Evolutionary conservation across 2,888 invertebrate species (phyloP).

Genomic region (Dolomedes plantarius): DNA sequence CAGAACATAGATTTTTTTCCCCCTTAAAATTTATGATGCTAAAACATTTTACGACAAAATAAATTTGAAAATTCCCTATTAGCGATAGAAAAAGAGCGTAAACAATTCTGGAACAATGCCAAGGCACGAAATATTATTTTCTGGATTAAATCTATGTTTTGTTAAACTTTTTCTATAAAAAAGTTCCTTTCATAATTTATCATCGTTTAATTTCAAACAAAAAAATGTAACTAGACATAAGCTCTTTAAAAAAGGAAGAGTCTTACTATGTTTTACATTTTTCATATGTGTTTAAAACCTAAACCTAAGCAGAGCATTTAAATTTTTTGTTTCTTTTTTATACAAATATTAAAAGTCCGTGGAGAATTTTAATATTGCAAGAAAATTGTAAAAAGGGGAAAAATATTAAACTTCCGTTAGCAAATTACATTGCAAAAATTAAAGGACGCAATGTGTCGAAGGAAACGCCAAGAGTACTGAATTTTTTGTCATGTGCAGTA

Average conservation of each 20-base stretch:
- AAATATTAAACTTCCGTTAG: no score
- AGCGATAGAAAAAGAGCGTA: neutral
- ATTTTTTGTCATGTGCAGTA: no score
- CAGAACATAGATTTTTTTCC: neutral
- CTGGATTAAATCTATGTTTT: neutral
- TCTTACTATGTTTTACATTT: neutral
- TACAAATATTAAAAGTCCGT: neutral
- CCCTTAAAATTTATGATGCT: neutral
- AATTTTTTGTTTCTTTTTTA: neutral
- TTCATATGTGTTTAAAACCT: neutral
- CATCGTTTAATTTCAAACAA: neutral
- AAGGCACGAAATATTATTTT: slow-evolving; percentile 9
- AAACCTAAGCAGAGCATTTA: neutral
- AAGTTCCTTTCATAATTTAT: neutral
- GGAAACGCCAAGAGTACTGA: no score
- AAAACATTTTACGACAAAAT: neutral
- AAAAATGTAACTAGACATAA: neutral
- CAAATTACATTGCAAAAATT: no score
- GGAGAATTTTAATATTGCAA: neutral
- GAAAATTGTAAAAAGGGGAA: neutral
- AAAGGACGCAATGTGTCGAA: no score
- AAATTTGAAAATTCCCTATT: neutral
- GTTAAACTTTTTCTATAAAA: neutral
- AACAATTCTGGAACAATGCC: slow-evolving; percentile 8
- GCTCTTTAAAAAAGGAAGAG: neutral